Evolutionary conservation across 1,140 invertebrate species (phyloP).

Genomic region (Fopius arisanus): DNA sequence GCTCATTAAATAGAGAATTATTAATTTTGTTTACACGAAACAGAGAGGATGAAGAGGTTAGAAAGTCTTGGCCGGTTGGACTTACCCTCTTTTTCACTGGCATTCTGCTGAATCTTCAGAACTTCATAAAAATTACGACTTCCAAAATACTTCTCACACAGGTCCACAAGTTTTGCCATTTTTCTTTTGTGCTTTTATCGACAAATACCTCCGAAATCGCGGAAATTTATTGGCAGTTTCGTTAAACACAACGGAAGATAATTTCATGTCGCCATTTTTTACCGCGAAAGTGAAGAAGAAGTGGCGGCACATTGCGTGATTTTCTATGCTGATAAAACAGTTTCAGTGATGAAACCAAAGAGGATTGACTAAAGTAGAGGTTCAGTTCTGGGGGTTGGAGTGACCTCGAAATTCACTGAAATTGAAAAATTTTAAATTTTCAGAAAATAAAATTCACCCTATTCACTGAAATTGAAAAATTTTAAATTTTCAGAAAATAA

Average conservation of each 20-base stretch:
- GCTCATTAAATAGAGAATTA: background rate
- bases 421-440: too few relatives aligned
- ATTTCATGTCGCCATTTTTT: background rate
- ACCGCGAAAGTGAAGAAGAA: background rate
- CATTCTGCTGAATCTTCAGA: conserved; percentile 71
- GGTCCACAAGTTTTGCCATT: conserved; percentile 66
- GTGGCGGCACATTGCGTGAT: too few relatives aligned
- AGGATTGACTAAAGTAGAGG: background rate
- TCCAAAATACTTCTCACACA: conserved; percentile 78
- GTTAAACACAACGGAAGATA: too few relatives aligned
- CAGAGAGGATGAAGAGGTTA: conserved; percentile 36
- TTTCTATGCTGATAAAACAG: background rate
- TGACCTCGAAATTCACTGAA: too few relatives aligned
- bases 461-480: too few relatives aligned
- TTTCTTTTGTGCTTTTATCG: conserved; percentile 21
- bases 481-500: too few relatives aligned
- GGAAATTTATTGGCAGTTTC: too few relatives aligned
- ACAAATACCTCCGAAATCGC: too few relatives aligned
- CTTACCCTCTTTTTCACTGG: conserved; percentile 76
- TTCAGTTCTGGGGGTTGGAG: too few relatives aligned
- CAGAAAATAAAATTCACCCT: too few relatives aligned
- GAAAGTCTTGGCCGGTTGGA: background rate
- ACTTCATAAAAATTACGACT: conserved; percentile 80
- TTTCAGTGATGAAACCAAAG: background rate
- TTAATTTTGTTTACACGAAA: conserved; percentile 23